These are phyloP conservation scores for Steinernema khuongi DNA, from an alignment of 1,140 invertebrate species.

Conservation along the genomic window DNA sequence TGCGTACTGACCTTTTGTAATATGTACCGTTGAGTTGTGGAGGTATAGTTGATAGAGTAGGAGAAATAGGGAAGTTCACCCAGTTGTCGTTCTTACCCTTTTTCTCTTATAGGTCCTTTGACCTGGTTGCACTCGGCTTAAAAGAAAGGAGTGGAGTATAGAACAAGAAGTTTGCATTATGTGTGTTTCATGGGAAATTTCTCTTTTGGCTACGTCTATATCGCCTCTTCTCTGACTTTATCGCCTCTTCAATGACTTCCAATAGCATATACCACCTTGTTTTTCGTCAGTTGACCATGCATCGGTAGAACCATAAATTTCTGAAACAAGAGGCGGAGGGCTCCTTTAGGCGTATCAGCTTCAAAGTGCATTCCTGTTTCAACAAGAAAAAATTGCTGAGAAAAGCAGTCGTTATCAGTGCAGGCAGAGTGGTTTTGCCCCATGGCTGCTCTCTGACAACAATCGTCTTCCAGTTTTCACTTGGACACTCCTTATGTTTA, in stretches of 20 bases:
- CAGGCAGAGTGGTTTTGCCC: not conserved
- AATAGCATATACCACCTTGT: constrained; percentile 6
- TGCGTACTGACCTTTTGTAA: too few species aligned
- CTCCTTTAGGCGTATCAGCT: not conserved
- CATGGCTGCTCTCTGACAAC: not conserved
- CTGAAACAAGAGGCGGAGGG: not conserved
- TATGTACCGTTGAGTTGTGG: too few species aligned
- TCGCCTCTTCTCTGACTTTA: not conserved
- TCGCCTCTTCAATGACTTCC: not conserved
- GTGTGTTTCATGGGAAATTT: too few species aligned
- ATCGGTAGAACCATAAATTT: not conserved
- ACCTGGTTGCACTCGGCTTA: not conserved
- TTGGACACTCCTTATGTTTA: too few species aligned
- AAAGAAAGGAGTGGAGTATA: not conserved
- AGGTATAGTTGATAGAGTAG: too few species aligned
- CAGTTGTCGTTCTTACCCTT: not conserved
- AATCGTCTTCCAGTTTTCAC: not conserved
- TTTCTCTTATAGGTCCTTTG: not conserved
- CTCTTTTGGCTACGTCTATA: too few species aligned
- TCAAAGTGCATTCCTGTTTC: not conserved
- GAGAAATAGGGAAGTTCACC: too few species aligned
- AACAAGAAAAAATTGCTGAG: constrained; percentile 8
- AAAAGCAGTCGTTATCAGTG: constrained; percentile 2
- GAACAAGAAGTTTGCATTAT: too few species aligned
- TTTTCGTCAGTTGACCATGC: not conserved